A percentile compares a stretch with the other conserved stretches of the same genome.
Evolutionary conservation across 2,888 invertebrate species (phyloP).

Genomic region (Cheilosia variabilis): DNA sequence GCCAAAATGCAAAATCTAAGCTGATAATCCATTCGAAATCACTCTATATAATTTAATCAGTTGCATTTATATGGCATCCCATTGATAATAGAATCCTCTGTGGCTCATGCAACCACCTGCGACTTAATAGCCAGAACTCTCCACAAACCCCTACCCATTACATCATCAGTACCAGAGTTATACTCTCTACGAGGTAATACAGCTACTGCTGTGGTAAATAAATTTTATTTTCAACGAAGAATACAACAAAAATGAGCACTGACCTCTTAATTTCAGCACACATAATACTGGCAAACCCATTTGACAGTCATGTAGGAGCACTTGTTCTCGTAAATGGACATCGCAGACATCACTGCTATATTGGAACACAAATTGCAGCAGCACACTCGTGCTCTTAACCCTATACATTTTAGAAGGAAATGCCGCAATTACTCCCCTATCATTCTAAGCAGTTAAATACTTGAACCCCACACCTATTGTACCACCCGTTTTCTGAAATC

Average conservation of each 20-base stretch:
- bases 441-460: slow-evolving; percentile 11
- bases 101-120: slow-evolving; percentile 8
- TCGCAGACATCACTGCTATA: neutral
- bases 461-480: neutral
- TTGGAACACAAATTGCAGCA: neutral
- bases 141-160: neutral
- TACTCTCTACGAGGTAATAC: neutral
- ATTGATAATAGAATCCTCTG: neutral
- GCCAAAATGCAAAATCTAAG: no score
- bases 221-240: neutral
- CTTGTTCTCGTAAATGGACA: slow-evolving; percentile 1
- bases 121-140: neutral
- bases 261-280: slow-evolving; percentile 9
- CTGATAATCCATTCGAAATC: neutral
- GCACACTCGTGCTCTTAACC: neutral
- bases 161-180: neutral
- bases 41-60: neutral
- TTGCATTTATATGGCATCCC: neutral
- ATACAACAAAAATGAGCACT: neutral
- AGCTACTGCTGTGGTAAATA: slow-evolving; percentile 11
- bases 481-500: slow-evolving; percentile 21
- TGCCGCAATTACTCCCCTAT: slow-evolving; percentile 32
- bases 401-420: slow-evolving; percentile 9
- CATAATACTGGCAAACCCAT: neutral
- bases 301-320: slow-evolving; percentile 9